These are phyloP conservation scores for Anguilla megastoma DNA, from an alignment of 2,797 vertebrate species.

Conservation along the genomic window DNA sequence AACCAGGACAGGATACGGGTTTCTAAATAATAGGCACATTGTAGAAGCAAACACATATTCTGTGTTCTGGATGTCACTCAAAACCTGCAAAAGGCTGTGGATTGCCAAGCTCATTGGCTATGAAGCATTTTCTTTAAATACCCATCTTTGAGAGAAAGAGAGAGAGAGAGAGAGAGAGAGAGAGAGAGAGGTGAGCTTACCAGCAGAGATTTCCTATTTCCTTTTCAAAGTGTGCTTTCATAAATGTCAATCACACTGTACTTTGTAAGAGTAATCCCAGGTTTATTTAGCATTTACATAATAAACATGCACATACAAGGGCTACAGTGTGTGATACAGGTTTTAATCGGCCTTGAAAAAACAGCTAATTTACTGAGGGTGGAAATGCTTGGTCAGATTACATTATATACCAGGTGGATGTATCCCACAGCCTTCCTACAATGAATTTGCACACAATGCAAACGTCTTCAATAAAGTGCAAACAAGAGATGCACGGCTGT, in stretches of 20 bases:
- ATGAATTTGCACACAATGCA: not conserved
- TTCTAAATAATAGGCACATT: not conserved
- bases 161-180: no score
- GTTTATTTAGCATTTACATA: constrained; percentile 26
- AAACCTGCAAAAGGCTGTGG: not conserved
- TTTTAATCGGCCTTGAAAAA: constrained; percentile 6
- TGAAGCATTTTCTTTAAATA: not conserved
- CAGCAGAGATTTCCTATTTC: not conserved
- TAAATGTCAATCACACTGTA: constrained; percentile 14
- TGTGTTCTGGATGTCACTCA: not conserved
- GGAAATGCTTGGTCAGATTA: constrained; percentile 39
- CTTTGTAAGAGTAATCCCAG: constrained; percentile 14
- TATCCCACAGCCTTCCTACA: not conserved
- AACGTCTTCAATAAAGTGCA: not conserved
- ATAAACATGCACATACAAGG: constrained; percentile 24
- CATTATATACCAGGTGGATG: not conserved
- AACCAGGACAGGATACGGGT: no score
- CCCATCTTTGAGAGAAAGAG: not conserved
- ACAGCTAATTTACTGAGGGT: not conserved
- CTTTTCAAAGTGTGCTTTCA: constrained; percentile 10
- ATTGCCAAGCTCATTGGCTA: not conserved
- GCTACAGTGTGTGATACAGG: constrained; percentile 2
- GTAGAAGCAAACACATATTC: not conserved
- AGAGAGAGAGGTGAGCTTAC: no score
- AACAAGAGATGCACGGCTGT: not conserved